These are phyloP conservation scores for Rhabdomys pumilio DNA, from an alignment of 2,797 vertebrate species.

Conservation along the genomic window DNA sequence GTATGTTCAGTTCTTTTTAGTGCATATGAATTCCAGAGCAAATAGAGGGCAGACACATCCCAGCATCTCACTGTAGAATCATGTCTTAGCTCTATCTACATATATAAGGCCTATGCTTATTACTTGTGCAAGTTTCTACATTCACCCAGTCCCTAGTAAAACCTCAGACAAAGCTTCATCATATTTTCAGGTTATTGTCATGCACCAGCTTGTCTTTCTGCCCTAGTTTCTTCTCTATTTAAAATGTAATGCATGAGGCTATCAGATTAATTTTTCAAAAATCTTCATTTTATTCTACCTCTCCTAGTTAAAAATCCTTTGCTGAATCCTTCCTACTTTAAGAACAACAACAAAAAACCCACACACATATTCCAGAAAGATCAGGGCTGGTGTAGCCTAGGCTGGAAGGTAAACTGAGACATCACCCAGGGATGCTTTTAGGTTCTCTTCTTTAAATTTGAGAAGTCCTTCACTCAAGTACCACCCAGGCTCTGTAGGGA, in stretches of 20 bases:
- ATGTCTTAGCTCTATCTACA: neutral
- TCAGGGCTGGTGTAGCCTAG: neutral
- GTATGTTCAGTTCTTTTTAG: neutral
- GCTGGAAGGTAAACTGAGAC: neutral
- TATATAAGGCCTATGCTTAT: neutral
- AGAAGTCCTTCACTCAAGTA: neutral
- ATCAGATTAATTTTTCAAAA: conserved; percentile 28
- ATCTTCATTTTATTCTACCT: neutral
- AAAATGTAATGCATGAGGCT: neutral
- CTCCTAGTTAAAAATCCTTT: conserved; percentile 19
- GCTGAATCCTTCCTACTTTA: conserved; percentile 4
- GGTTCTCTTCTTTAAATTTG: neutral
- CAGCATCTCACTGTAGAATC: neutral
- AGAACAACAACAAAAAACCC: neutral
- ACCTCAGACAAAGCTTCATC: neutral
- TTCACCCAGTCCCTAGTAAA: neutral
- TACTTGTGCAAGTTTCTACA: neutral
- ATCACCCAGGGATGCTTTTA: neutral
- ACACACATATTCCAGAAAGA: neutral
- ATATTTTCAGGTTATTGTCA: neutral
- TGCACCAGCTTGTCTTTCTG: neutral
- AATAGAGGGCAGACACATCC: neutral
- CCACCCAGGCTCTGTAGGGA: too few species aligned
- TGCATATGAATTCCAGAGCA: neutral
- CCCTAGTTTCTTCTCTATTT: neutral